Evolutionary conservation across 2,888 invertebrate genomes (phyloP), one percentile per base, ranked within the genome.

Genomic region (Emmelina monodactyla): DNA sequence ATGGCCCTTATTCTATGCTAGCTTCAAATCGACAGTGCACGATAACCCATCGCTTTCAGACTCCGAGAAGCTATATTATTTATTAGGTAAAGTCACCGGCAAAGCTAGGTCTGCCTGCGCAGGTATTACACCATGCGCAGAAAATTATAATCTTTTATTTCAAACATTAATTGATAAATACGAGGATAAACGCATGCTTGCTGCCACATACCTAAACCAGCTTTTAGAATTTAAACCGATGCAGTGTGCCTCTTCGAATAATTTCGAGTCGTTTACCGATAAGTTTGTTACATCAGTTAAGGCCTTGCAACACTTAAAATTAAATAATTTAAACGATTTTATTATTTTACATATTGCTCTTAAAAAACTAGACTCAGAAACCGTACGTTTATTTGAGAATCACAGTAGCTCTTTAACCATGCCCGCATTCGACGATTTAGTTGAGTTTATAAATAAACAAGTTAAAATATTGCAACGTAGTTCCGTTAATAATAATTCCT

Each of bases 341-440:
- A 36, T 43, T 3, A 15, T 41, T 4, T 16, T 41, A 9, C 37
- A 43, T 31, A 33, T 39, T 9, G 37, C 37, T 5, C 22, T 37
- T 2, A 41, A 37, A 32, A 43, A 43, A 15, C 14, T 43, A 29
- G 38, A 41, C 22, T 12, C 34, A 2, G 43, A 43, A 13, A 39
- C 37, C 1, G 25, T 35, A 2, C 37, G 31, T 6, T 10, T 9
- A 6, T 43, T 43, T 19, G 43, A 43, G 34, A 33, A 35, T 31
- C n/a, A 16, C 14, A 32, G 10, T 14, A 28, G 34, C 4, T 32
- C 7, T 11, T 2, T n/a, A 10, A 29, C 34, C 11, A 32, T 32
- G 12, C 38, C 34, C 9, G 16, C 31, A 2, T 39, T 34, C 15
- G 19, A 30, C 22, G 29, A 28, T 28, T 33, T 39, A 28, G 25